Evolutionary conservation across 2,797 vertebrate genomes (phyloP), one percentile per base, ranked within the genome.

Genomic region (Salmo trutta): DNA sequence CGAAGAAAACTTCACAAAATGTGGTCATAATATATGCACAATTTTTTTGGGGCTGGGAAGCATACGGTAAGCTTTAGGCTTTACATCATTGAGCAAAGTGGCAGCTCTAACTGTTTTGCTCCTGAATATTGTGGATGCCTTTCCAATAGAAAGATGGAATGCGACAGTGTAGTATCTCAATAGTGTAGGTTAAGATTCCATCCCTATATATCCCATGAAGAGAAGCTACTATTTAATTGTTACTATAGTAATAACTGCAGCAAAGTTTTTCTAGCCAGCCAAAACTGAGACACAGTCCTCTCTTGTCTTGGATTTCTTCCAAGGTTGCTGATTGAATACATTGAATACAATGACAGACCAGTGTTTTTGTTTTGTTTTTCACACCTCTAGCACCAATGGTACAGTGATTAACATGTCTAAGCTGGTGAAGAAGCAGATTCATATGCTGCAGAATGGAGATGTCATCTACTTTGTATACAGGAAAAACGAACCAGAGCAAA

Each of bases 401-500:
- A 99, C 97, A 1, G 93, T 99, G 80, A 98, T 99, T 90, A 99
- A 99, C 92, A 96, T 96, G 90, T 95, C 96, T 86, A 98, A 96
- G 88, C 88, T 97, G 77, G 90, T 99, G 78, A 99, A 96, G 94
- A 98, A 94, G 89, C 98, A 98, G 90, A 95, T 86, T 17, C 94
- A 94, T 83, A 88, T 93, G 71, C 93, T 99, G 73, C 96, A 96
- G 85, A 96, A 91, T 3, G 97, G 97, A 0, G 98, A 99, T 54
- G 90, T 97, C 82, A 98, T 99, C 92, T 96, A 99, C 88, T 94
- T 99, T 91, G 97, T 99, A 75, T 98, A 97, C 93, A 96, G 96
- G 91, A 98, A 98, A 92, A 97, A 95, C 86, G 97, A 99, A 86
- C 98, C 97, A 33, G 97, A 99, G 83, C 95, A 97, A 92, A 99